Base-by-base conservation (phyloP, 1,140 invertebrate genomes). In the Cherax destructor region DNA sequence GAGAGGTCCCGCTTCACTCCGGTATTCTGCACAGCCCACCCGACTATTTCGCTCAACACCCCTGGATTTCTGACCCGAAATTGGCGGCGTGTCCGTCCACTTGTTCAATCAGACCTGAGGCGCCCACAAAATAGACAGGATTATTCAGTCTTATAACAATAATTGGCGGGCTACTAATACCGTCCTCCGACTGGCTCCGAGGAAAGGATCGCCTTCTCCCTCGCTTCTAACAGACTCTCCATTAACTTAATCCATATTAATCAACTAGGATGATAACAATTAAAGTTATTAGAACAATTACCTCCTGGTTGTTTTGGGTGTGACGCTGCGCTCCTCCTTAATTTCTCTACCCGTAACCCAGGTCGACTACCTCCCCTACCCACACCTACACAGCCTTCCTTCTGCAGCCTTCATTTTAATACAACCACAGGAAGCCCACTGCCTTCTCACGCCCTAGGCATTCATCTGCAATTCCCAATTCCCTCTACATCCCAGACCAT, bases 181-280 rank as follows among this genome's bases (percentile, higher is more conserved):
- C n/a, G n/a, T 74, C 69, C n/a, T 74, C 69, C 11, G 24, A n/a
- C 69, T 10, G 6, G 24, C 69, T 30, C 69, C 3, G 24, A 74
- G 69, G 24, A 74, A 30, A 74, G 13, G 21, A 69, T 69, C 13
- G 41, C 50, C 69, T 18, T 74, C n/a, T 1, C 24, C 6, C 4
- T 30, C 1, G 7, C 9, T 9, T 21, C 18, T 9, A 56, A 21
- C 16, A 41, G 24, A 6, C 50, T 21, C n/a, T 2, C 78, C 7
- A 80, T 80, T 80, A 80, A 56, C 49, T 21, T 80, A 80, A 80
- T 80, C 78, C 78, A 80, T 80, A 80, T 80, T n/a, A 56, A 56
- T 80, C 49, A 80, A 24, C 49, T 7, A 5, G 5, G 50, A 80
- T 80, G 47, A 80, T 80, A 80, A 56, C 41, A 56, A 80, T 80